Evolutionary conservation across 2,797 vertebrate genomes (phyloP).

Genomic region (Gadopsis marmoratus): DNA sequence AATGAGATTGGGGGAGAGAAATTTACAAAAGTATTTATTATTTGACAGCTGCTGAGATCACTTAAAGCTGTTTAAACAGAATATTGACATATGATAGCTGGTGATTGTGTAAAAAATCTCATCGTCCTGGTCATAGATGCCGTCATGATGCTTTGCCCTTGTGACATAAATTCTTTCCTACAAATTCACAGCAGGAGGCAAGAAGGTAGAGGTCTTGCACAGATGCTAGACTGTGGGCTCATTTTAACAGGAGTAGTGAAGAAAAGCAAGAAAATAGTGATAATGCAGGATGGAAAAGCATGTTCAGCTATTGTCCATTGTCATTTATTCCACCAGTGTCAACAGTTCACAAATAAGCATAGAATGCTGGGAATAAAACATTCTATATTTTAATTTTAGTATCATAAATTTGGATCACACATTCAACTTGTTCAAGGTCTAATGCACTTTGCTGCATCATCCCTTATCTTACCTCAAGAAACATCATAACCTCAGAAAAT

Average conservation of each 20-base stretch:
- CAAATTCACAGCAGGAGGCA: conserved; percentile 11
- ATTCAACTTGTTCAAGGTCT: conserved; percentile 10
- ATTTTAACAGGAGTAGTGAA: conserved; percentile 18
- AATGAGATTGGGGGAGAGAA: conserved; percentile 36
- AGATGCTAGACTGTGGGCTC: background rate
- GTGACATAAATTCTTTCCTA: conserved; percentile 29
- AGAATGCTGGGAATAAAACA: background rate
- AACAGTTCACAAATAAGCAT: conserved; percentile 22
- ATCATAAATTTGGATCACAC: conserved; percentile 13
- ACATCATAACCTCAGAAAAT: conserved; percentile 33
- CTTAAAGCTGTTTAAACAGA: conserved; percentile 55
- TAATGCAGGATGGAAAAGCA: conserved; percentile 21
- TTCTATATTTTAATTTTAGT: conserved; percentile 21
- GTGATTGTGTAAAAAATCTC: conserved; percentile 46
- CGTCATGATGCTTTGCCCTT: conserved; percentile 9
- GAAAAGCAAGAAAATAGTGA: conserved; percentile 27
- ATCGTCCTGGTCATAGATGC: conserved; percentile 13
- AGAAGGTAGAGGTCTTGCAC: background rate
- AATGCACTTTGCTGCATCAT: conserved; percentile 46
- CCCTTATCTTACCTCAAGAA: conserved; percentile 30
- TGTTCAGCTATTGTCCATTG: conserved; percentile 1
- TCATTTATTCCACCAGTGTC: conserved; percentile 37
- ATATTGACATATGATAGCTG: conserved; percentile 30
- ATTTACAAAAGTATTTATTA: conserved; percentile 66
- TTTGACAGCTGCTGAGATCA: conserved; percentile 61